These are phyloP conservation scores for Propithecus coquereli DNA, from an alignment of 2,113 vertebrate species.

Conservation along the genomic window DNA sequence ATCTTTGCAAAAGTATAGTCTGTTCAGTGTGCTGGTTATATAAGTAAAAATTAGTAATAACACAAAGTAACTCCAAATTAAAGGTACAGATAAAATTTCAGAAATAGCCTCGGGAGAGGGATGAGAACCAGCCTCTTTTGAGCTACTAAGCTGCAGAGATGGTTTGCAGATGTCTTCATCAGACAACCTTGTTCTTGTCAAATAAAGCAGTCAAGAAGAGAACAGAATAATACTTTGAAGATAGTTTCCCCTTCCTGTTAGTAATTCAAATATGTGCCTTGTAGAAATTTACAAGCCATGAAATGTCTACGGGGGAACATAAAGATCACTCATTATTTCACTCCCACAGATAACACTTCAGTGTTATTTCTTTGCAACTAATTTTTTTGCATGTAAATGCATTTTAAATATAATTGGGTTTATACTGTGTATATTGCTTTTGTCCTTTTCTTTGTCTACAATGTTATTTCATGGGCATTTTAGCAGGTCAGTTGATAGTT, in stretches of 20 bases:
- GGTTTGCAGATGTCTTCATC: not conserved
- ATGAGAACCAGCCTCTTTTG: not conserved
- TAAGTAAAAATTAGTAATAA: constrained; percentile 3
- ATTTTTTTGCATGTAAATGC: not conserved
- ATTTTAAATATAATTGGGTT: constrained; percentile 11
- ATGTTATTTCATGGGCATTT: not conserved
- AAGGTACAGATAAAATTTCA: not conserved
- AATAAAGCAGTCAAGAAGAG: constrained; percentile 1
- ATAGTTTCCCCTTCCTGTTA: not conserved
- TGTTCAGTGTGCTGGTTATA: not conserved
- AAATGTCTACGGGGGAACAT: not conserved
- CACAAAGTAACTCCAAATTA: not conserved
- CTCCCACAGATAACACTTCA: not conserved
- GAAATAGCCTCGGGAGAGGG: not conserved
- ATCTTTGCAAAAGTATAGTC: not conserved
- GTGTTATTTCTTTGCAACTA: not conserved
- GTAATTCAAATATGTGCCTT: not conserved
- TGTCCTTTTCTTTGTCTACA: not conserved
- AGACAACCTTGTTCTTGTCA: not conserved
- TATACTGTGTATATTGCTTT: not conserved
- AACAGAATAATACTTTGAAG: not conserved
- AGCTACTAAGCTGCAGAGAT: not conserved
- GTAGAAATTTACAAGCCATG: not conserved
- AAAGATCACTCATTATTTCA: not conserved
- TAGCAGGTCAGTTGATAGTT: not conserved